Evolutionary conservation across 1,140 invertebrate genomes (phyloP), one percentile per base, ranked within the genome.

Genomic region (Nephila pilipes): DNA sequence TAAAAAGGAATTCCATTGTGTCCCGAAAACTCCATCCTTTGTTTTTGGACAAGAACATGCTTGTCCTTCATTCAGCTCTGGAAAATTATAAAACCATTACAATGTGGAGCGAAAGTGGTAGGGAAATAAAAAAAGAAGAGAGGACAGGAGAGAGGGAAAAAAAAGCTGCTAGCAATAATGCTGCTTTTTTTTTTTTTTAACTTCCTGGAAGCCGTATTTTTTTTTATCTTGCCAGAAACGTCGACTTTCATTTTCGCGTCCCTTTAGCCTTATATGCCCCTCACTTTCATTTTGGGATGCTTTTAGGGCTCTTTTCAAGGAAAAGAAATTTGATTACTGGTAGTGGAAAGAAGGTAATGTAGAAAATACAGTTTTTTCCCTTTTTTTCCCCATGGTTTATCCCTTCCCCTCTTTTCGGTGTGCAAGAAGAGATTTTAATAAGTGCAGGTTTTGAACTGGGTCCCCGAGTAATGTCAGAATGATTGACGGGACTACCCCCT

Each of bases 261-360:
- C 38, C 54, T 38, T 54, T 46, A 22, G 65, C 22, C 38, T 36
- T 29, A n/a, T 36, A 55, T 29, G 38, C 58, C 55, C 38, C 55
- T 63, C 36, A 69, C 87, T 89, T 89, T 57, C 87, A 79, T 89
- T 89, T 54, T 89, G 57, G 63, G 25, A 46, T 54, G 87, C 87
- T 89, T 89, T 89, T 89, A 89, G 63, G 87, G 38, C 32, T 79
- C 87, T 79, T 89, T 79, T 85, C 87, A 89, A 79, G 54, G 87
- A 22, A 75, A 60, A 38, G 36, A 89, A 89, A 89, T 89, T 89
- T 89, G 87, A 89, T 89, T 89, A 89, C 57, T 38, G 87, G 18
- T 57, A 22, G 38, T 75, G 14, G 85, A 79, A 46, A 85, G 83
- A 85, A 85, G 83, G 69, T 89, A 89, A 89, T 25, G 85, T 36